phyloP scores from a whole-genome alignment of 1,140 invertebrate genomes.

The Notospermus geniculatus region DNA sequence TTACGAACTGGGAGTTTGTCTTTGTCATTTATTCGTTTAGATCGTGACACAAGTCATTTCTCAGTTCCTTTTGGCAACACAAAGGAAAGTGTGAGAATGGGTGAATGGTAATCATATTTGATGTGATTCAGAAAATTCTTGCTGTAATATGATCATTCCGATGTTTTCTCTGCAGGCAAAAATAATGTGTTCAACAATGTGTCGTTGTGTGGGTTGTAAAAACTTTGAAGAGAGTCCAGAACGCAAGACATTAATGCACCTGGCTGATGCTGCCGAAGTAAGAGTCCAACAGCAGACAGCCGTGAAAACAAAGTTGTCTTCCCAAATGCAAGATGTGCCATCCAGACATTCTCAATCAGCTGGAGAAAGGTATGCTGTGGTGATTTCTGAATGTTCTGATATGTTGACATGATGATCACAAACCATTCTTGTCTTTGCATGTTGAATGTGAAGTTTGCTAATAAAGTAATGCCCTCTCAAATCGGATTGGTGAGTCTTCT shows the following conservation, averaged over 20 bases:
- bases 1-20: too few species aligned
- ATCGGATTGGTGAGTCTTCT: background rate
- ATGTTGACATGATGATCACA: too few species aligned
- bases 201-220: conserved; percentile 95
- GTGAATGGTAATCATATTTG: too few species aligned
- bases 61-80: too few species aligned
- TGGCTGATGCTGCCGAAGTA: conserved; percentile 68
- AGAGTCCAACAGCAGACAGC: conserved; percentile 65
- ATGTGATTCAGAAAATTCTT: too few species aligned
- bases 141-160: too few species aligned
- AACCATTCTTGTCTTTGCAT: too few species aligned
- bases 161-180: conserved; percentile 84
- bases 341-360: conserved; percentile 46
- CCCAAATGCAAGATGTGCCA: conserved; percentile 62
- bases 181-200: conserved; percentile 94
- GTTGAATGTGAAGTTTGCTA: too few species aligned
- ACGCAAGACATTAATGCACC: conserved; percentile 67
- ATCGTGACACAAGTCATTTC: too few species aligned
- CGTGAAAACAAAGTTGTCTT: conserved; percentile 61
- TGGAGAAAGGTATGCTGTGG: conserved; percentile 49
- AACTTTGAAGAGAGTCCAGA: conserved; percentile 77
- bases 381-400: background rate
- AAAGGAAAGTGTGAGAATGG: too few species aligned
- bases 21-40: too few species aligned
- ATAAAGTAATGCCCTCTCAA: background rate